Base-by-base conservation (phyloP, 2,888 invertebrate genomes). In the Dastarcus helophoroides region DNA sequence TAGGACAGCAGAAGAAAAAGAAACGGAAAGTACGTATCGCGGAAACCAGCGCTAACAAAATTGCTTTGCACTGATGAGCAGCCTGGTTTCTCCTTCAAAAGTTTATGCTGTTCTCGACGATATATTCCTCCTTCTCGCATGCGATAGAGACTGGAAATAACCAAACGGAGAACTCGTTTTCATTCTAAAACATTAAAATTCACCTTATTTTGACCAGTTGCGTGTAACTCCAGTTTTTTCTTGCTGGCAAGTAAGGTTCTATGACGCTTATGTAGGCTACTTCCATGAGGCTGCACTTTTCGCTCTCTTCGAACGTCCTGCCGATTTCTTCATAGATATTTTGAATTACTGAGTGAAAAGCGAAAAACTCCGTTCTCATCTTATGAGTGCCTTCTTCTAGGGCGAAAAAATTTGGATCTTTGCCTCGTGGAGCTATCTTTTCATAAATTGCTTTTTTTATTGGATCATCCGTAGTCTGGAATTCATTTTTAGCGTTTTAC, bases 211-310 rank as follows among this genome's bases (percentile, higher is more conserved):
- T 69, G 19, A 67, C 62, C 7, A 68, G 40, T 35, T 71, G 67
- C 31, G 63, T 67, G 36, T 60, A 68, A 0, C 66, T 63, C 0
- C 68, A 66, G 3, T 65, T 48, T 43, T 66, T 69, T 45, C 62
- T 66, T 0, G 67, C 63, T 0, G 67, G 64, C 2, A 68, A 51
- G 65, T 65, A 68, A 0, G 69, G 68, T 14, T 67, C 63, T 2
- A 63, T 62, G 31, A 64, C 60, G 37, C 67, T 67, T 16, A 69
- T 61, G 42, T 64, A 68, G 40, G 65, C 62, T 0, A 71, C 67
- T 48, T 76, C 76, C 26, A 69, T 67, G n/a, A 79, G 54, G 0
- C 73, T 74, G 48, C 79, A 79, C 50, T 79, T 79, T 51, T 79
- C 73, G 5, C 26, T 29, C 22, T 70, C 69, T 49, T 77, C 78